phyloP scores from a whole-genome alignment of 2,888 invertebrate genomes.

The Deroplatys truncata region DNA sequence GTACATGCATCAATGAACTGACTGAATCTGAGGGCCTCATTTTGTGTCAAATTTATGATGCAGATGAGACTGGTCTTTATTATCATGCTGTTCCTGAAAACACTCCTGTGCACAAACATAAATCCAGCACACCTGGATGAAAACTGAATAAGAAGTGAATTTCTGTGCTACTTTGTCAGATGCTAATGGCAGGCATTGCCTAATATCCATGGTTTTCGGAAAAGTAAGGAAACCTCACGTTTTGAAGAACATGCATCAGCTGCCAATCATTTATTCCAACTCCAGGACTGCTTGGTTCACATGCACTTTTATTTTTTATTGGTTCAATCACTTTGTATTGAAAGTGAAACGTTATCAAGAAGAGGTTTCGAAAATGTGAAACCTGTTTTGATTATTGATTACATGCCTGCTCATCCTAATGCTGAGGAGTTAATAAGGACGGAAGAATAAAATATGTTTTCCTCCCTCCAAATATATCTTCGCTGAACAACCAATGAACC shows the following conservation, averaged over 20 bases:
- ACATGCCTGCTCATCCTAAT: not conserved
- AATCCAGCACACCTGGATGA: not conserved
- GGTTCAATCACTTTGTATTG: not conserved
- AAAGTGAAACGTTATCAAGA: not conserved
- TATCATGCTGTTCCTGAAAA: no score
- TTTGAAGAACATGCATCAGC: not conserved
- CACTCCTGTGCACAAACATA: not conserved
- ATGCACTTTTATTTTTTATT: not conserved
- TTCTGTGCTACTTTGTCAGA: not conserved
- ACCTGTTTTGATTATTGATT: not conserved
- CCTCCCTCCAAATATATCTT: not conserved
- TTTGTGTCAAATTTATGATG: no score
- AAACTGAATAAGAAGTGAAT: not conserved
- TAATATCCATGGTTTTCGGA: not conserved
- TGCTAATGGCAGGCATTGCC: not conserved
- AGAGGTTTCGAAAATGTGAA: not conserved
- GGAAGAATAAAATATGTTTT: not conserved
- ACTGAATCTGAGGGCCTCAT: no score
- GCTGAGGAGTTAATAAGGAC: not conserved
- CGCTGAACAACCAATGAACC: not conserved
- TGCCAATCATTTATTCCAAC: not conserved
- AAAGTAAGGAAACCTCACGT: not conserved
- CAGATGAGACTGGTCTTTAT: no score
- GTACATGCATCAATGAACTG: no score
- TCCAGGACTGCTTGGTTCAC: slow-evolving; percentile 8